phyloP scores from a whole-genome alignment of 2,797 vertebrate genomes.

The Catamblyrhynchus diadema region DNA sequence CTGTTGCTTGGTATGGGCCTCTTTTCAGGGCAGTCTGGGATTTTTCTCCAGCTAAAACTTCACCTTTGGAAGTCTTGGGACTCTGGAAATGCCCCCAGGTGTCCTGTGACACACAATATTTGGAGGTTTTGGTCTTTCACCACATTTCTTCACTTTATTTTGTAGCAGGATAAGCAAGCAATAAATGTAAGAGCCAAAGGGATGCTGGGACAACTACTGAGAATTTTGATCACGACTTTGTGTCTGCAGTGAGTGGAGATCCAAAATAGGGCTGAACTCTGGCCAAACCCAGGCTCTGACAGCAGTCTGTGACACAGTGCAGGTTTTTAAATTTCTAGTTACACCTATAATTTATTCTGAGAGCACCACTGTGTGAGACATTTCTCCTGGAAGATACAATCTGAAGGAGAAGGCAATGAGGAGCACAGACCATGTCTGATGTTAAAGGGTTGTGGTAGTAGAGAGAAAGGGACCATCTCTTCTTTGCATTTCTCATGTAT shows the following conservation, averaged over 20 bases:
- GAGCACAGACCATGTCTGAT: background rate
- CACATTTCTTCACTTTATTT: background rate
- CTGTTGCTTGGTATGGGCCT: background rate
- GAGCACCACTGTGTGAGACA: background rate
- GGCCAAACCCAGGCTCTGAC: background rate
- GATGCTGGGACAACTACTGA: background rate
- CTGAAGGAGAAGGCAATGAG: background rate
- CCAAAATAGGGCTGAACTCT: background rate
- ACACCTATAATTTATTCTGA: background rate
- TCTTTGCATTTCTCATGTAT: background rate
- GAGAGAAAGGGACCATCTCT: background rate
- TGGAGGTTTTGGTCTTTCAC: background rate
- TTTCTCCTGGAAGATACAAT: background rate
- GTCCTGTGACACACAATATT: background rate
- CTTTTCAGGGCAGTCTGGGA: background rate
- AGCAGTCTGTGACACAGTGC: background rate
- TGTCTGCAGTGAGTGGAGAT: background rate
- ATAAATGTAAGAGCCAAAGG: background rate
- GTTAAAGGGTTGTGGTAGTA: background rate
- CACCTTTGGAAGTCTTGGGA: background rate
- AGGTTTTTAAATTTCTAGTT: background rate
- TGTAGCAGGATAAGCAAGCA: background rate
- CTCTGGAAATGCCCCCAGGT: background rate
- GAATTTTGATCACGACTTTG: fast-evolving
- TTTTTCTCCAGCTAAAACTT: background rate